These are phyloP conservation scores for Drosophila birchii DNA, from an alignment of 2,888 invertebrate genomes.

Conservation along the genomic window DNA sequence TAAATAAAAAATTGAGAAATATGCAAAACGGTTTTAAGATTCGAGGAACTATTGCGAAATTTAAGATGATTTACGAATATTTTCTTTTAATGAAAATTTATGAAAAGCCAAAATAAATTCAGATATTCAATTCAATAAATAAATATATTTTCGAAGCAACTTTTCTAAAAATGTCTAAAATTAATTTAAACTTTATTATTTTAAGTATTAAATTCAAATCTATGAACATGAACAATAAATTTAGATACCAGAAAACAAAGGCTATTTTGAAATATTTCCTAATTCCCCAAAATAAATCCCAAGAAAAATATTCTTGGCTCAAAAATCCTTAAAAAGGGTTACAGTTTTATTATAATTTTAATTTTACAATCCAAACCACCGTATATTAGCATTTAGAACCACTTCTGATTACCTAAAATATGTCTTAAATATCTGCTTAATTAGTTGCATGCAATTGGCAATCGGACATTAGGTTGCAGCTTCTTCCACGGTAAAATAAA, in stretches of 20 bases:
- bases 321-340: background rate
- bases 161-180: too few relatives aligned
- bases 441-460: slow-evolving; percentile 51
- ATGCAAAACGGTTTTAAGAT: background rate
- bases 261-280: too few relatives aligned
- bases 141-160: too few relatives aligned
- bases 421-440: slow-evolving; percentile 63
- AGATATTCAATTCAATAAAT: too few relatives aligned
- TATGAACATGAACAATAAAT: background rate
- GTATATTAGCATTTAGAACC: background rate
- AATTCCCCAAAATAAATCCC: background rate
- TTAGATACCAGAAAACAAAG: background rate
- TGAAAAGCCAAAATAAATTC: background rate
- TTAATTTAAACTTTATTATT: too few relatives aligned
- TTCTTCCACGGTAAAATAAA: slow-evolving; percentile 27
- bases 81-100: background rate
- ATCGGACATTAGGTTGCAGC: slow-evolving; percentile 11
- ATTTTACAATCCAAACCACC: background rate
- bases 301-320: background rate
- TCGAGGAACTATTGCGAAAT: background rate
- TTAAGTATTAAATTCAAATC: too few relatives aligned
- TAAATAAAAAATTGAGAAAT: background rate
- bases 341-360: background rate
- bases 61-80: background rate
- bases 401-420: slow-evolving; percentile 13